Evolutionary conservation across 2,113 vertebrate genomes (phyloP).

Genomic region (Leiothrix lutea): DNA sequence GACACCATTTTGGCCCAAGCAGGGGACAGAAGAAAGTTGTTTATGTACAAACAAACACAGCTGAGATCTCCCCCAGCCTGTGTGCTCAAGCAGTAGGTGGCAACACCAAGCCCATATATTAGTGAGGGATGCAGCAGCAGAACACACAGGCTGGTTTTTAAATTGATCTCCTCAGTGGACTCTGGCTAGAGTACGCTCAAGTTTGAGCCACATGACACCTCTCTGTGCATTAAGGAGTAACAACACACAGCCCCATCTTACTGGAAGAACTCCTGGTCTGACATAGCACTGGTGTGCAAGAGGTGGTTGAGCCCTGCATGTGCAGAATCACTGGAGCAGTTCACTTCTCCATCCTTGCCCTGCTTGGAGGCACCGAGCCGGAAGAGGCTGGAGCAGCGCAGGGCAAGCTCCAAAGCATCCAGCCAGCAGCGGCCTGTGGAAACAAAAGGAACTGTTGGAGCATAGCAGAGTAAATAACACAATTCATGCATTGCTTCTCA

Average conservation of each 20-base stretch:
- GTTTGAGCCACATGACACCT: neutral
- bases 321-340: constrained; percentile 76
- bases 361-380: constrained; percentile 82
- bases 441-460: neutral
- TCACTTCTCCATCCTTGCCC: constrained; percentile 82
- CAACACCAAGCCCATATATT: neutral
- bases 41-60: neutral
- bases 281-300: constrained; percentile 76
- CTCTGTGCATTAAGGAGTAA: neutral
- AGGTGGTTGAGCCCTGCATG: constrained; percentile 80
- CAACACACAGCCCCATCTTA: constrained; percentile 68
- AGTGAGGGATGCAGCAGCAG: neutral
- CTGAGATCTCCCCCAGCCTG: neutral
- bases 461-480: neutral
- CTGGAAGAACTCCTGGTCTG: constrained; percentile 87
- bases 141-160: neutral
- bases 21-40: neutral
- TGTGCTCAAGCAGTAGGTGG: neutral
- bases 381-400: constrained; percentile 92
- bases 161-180: neutral
- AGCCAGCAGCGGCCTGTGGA: constrained; percentile 94
- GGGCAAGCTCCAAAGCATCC: constrained; percentile 92
- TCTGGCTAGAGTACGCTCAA: accelerated
- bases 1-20: neutral
- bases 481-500: neutral